Evolutionary conservation across 1,140 invertebrate species (phyloP).

Genomic region (Linepithema humile): DNA sequence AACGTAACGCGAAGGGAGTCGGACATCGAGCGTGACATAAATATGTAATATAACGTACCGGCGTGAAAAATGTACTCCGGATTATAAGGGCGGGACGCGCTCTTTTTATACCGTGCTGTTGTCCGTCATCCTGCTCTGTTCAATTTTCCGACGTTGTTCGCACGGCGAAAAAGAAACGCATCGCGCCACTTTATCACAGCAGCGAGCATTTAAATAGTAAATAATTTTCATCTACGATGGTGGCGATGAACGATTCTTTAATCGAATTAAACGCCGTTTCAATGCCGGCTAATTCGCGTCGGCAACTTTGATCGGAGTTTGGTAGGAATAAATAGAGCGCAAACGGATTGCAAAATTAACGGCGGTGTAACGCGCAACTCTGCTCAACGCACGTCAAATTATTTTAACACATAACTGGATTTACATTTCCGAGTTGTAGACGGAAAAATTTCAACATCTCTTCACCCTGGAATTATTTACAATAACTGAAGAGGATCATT

Average conservation of each 20-base stretch:
- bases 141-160: conserved; percentile 22
- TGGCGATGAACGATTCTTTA: conserved; percentile 6
- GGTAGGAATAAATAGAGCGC: conserved; percentile 19
- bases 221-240: conserved; percentile 21
- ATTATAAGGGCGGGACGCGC: conserved; percentile 57
- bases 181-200: conserved; percentile 14
- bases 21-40: conserved; percentile 69
- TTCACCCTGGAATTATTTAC: not conserved
- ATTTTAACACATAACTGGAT: not conserved
- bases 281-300: conserved; percentile 13
- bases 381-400: not conserved
- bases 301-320: conserved; percentile 15
- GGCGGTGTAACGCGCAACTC: not conserved
- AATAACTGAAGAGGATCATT: not conserved
- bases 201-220: conserved; percentile 21
- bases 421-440: not conserved
- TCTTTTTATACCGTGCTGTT: conserved; percentile 35
- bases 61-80: conserved; percentile 70
- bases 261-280: conserved; percentile 32
- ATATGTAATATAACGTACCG: conserved; percentile 70
- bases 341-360: conserved; percentile 11
- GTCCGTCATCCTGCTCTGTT: conserved; percentile 18
- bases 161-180: conserved; percentile 30
- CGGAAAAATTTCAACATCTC: not conserved
- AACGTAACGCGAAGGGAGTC: conserved; percentile 64